Percentiles rank a stretch among this genome's conserved stretches.
Conservation (phyloP, 2,113 vertebrate species). For the Cololabis saira region DNA sequence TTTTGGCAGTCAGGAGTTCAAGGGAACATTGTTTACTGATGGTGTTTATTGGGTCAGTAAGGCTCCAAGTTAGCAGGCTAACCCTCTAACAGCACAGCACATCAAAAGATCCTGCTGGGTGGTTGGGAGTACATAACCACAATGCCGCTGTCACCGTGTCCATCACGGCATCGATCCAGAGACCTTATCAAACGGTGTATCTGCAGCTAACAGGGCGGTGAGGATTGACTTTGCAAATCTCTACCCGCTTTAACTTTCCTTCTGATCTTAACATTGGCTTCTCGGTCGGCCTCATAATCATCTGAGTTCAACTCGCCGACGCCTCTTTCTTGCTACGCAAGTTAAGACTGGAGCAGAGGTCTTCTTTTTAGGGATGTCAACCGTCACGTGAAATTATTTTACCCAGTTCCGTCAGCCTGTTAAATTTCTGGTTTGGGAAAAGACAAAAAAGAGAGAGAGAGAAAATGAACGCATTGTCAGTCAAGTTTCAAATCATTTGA, state of each 20-base stretch:
- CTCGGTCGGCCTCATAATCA: constrained; percentile 49
- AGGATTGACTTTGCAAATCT: constrained; percentile 68
- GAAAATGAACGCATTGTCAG: no score
- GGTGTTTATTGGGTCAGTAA: constrained; percentile 14
- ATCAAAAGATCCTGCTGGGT: constrained; percentile 31
- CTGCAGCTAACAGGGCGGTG: constrained; percentile 53
- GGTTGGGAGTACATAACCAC: constrained; percentile 28
- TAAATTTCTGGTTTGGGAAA: constrained; percentile 2
- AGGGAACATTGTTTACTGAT: constrained; percentile 1
- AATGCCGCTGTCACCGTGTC: constrained; percentile 44
- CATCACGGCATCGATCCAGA: constrained; percentile 59
- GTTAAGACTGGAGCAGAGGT: constrained; percentile 16
- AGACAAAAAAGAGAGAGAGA: not conserved
- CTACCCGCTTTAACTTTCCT: constrained; percentile 44
- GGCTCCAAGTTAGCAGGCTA: constrained; percentile 3
- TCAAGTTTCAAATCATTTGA: constrained; percentile 48
- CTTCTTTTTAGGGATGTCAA: constrained; percentile 16
- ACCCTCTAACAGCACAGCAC: constrained; percentile 15
- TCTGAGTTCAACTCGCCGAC: constrained; percentile 28
- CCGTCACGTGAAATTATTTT: constrained; percentile 30
- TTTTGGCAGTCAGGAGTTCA: not conserved
- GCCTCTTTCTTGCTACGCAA: constrained; percentile 10
- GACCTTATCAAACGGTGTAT: constrained; percentile 65
- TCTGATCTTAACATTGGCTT: constrained; percentile 44
- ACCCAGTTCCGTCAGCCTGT: constrained; percentile 40